phyloP scores from a whole-genome alignment of 1,140 invertebrate genomes.

The Holotrichia oblita region DNA sequence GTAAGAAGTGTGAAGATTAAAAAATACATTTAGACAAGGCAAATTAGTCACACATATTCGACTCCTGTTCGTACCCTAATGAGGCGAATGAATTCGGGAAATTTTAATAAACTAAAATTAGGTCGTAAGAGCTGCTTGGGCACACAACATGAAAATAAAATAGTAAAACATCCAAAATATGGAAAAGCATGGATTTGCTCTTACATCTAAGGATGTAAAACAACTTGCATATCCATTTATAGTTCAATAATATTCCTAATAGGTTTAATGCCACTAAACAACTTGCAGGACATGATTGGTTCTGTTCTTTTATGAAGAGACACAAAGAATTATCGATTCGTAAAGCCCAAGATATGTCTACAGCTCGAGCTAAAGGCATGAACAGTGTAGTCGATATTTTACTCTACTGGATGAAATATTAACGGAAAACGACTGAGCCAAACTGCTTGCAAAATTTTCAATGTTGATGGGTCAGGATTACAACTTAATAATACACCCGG shows the following conservation, averaged over 20 bases:
- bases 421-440: not conserved
- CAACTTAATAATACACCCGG: not conserved
- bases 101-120: not conserved
- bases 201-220: not conserved
- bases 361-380: not conserved
- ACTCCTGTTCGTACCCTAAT: too few species aligned
- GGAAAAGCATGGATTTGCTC: slow-evolving; percentile 12
- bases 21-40: too few species aligned
- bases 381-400: not conserved
- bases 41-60: too few species aligned
- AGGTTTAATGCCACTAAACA: slow-evolving; percentile 5
- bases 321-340: not conserved
- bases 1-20: too few species aligned
- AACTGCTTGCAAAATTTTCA: not conserved
- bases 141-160: not conserved
- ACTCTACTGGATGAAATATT: not conserved
- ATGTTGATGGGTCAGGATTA: too few species aligned
- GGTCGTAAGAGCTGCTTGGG: not conserved
- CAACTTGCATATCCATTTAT: not conserved
- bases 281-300: slow-evolving; percentile 15
- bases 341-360: not conserved
- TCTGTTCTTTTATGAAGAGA: slow-evolving; percentile 19
- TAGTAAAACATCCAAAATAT: not conserved
- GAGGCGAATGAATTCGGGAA: not conserved
- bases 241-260: not conserved